Evolutionary conservation across 2,113 vertebrate species (phyloP).

Genomic region (Numenius arquata): DNA sequence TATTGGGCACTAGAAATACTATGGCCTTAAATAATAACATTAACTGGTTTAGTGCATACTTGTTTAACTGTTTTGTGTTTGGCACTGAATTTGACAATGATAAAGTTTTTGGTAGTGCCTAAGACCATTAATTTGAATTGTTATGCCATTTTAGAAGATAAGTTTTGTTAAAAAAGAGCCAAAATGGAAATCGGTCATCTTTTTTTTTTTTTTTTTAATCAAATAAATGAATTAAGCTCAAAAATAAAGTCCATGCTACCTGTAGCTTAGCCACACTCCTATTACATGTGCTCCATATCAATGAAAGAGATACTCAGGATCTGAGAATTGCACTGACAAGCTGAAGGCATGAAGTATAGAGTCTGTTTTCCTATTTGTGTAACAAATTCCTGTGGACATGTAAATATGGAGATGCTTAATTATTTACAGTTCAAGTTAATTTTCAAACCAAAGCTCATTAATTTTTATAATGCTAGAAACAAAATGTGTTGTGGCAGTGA

Average conservation of each 20-base stretch:
- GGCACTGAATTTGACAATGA: not conserved
- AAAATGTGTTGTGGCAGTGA: not conserved
- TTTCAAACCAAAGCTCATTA: slow-evolving; percentile 13
- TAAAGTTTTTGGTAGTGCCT: not conserved
- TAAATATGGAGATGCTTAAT: slow-evolving; percentile 2
- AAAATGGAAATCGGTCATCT: not conserved
- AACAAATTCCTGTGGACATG: not conserved
- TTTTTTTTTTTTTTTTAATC: not conserved
- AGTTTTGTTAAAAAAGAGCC: not conserved
- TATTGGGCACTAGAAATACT: not conserved
- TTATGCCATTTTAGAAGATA: not conserved
- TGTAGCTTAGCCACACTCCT: not conserved
- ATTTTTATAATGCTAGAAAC: slow-evolving; percentile 1
- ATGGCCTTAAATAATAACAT: not conserved
- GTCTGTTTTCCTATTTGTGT: not conserved
- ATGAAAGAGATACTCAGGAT: not conserved
- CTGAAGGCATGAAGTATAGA: not conserved
- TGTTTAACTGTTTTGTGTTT: not conserved
- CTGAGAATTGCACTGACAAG: not conserved
- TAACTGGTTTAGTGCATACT: not conserved
- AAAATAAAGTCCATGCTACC: not conserved
- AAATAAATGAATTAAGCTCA: not conserved
- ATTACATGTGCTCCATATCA: not conserved
- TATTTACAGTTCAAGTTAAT: slow-evolving; percentile 38
- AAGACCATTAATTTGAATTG: not conserved